These are phyloP conservation scores for Caerostris extrusa DNA, from an alignment of 1,140 invertebrate genomes.

Conservation along the genomic window DNA sequence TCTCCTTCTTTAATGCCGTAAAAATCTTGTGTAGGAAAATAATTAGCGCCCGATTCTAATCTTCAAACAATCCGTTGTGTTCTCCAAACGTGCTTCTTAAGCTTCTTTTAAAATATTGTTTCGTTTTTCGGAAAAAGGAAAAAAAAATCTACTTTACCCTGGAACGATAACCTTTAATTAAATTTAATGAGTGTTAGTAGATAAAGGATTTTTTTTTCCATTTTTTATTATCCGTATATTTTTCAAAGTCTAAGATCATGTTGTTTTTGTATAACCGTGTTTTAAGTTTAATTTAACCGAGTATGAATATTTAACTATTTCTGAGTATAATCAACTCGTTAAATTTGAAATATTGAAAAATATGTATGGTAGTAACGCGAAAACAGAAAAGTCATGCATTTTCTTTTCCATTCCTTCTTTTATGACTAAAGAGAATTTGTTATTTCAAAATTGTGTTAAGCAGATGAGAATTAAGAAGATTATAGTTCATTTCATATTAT, in stretches of 20 bases:
- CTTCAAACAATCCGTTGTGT: not conserved
- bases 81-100: not conserved
- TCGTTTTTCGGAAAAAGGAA: not conserved
- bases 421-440: too few relatives aligned
- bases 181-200: constrained; percentile 48
- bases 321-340: too few relatives aligned
- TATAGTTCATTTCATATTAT: too few relatives aligned
- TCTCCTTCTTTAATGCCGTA: not conserved
- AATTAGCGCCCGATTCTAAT: constrained; percentile 24
- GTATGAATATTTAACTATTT: not conserved
- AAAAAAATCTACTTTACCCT: not conserved
- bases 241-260: not conserved
- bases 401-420: too few relatives aligned
- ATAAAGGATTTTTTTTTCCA: not conserved
- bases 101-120: not conserved
- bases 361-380: too few relatives aligned
- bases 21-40: not conserved
- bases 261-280: not conserved
- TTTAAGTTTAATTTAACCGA: not conserved
- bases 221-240: not conserved
- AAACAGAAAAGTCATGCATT: too few relatives aligned
- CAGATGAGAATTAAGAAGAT: too few relatives aligned
- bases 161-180: constrained; percentile 43
- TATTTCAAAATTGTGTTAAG: too few relatives aligned
- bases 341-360: too few relatives aligned